Base-by-base conservation (phyloP, 2,797 vertebrate genomes). In the Staurois parvus region DNA sequence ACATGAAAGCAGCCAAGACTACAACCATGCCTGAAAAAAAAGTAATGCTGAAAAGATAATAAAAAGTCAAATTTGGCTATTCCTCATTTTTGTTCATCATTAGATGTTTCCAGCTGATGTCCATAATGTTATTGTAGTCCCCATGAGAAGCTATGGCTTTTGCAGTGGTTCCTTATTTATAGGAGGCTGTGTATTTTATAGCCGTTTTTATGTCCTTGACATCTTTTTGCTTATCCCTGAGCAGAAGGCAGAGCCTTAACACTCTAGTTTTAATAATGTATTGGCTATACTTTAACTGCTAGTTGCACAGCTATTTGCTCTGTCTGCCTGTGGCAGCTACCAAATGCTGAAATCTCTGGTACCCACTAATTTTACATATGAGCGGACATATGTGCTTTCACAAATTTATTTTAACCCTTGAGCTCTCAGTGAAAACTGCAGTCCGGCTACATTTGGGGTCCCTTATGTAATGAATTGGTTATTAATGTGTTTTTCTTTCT, bases 211-310 rank as follows among this genome's bases (percentile, higher is more conserved):
- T 72, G 73, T 77, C 79, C 68, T 76, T 86, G 73, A 82, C 67
- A 86, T 86, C 73, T 77, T 77, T 82, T 82, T 82, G 67, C 79
- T 86, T 78, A 86, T 86, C 79, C 73, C 79, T 82, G 74, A 82
- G 85, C 79, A 86, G 85, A 86, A 82, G 73, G 52, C 45, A 64
- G 64, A 77, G 79, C 28, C 84, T 76, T 81, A 68, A 52, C 59
- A 81, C 73, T 70, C 17, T 70, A 82, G 45, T 82, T 81, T 86
- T 82, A 86, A 86, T 86, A 86, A 86, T 77, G 74, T 76, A 82
- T 81, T 67, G 48, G 73, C 34, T 72, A 77, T 40, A 77, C 45
- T 72, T 86, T 82, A 48, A 48, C 28, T 42, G 67, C 72, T 76
- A 82, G 52, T 82, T 77, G 73, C 67, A 81, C n/a, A 62, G 32